Evolutionary conservation across 1,140 invertebrate genomes (phyloP), one percentile per base, ranked within the genome.

Genomic region (Meteorus sp.): DNA sequence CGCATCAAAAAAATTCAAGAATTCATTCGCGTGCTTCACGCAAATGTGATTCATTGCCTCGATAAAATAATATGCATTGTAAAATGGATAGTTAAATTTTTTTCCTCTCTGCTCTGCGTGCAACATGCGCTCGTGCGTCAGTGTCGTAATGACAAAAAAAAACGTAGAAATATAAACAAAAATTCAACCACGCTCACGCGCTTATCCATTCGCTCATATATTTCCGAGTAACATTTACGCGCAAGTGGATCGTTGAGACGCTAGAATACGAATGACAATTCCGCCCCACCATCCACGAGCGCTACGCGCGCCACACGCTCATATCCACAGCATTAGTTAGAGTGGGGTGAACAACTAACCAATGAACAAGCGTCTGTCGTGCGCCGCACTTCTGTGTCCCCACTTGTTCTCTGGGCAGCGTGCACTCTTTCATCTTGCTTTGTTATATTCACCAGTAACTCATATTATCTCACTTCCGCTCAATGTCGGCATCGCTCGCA

Each of bases 301-400:
- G 59, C 43, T 35, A 27, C 45, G 37, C 53, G 39, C 25, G 39
- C 50, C 53, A 56, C 31, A 51, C 52, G 62, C 52, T 47, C 52
- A 44, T 23, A 23, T 33, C 41, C 39, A 31, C 23, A 25, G 33
- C n/a, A 31, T 48, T 39, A 41, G 22, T 8, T 20, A 39, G 11
- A 23, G 67, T 67, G 67, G 71, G 70, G 66, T 22, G 41, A 35
- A 15, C 44, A 53, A 57, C 1, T 58, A 39, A 7, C 75, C 74
- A 75, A 76, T 78, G 43, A 44, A 25, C 3, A 35, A 29, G 17
- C 61, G 65, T 57, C 54, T 61, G 72, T 72, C 76, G 69, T 66
- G 71, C 72, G 71, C 73, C 72, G 68, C 65, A 57, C 72, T n/a
- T n/a, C n/a, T n/a, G 75, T 69, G 72, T 72, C 72, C 68, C 58